Percentiles rank a stretch among this genome's conserved stretches.
Evolutionary conservation across 2,113 vertebrate genomes (phyloP).

Genomic region (Psilopsiagon aurifrons): DNA sequence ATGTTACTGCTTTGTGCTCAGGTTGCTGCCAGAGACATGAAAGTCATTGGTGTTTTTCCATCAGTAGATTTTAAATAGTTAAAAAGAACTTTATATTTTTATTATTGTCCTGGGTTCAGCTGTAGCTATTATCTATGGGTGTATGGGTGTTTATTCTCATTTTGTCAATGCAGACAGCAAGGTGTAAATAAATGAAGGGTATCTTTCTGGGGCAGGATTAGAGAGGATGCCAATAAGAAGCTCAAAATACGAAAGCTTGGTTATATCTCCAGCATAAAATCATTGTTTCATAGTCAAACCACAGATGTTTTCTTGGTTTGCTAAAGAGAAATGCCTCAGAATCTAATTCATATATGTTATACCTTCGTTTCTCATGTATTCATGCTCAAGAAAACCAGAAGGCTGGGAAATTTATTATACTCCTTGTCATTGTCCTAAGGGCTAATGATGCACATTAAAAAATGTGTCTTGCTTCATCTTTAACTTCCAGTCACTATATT

Average conservation of each 20-base stretch:
- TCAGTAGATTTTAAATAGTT: not conserved
- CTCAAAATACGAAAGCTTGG: not conserved
- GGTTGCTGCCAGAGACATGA: not conserved
- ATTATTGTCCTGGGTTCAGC: not conserved
- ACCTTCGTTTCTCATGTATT: not conserved
- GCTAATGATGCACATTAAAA: not conserved
- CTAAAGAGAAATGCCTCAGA: not conserved
- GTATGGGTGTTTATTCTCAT: not conserved
- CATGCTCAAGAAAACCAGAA: not conserved
- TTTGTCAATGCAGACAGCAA: not conserved
- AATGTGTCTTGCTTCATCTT: not conserved
- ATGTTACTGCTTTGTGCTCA: not conserved
- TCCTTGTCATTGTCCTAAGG: not conserved
- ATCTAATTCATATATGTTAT: not conserved
- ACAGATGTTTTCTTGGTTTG: not conserved
- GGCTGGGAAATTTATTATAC: not conserved
- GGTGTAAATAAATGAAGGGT: not conserved
- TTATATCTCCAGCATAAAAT: not conserved
- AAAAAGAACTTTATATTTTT: not conserved
- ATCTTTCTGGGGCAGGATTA: not conserved
- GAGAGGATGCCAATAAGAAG: not conserved
- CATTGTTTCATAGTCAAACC: not conserved
- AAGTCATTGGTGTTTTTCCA: not conserved
- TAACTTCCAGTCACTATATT: not conserved
- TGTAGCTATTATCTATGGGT: fast-evolving